These are phyloP conservation scores for Pseudococcus jackbeardsleyi DNA, from an alignment of 2,888 invertebrate genomes.

Conservation along the genomic window DNA sequence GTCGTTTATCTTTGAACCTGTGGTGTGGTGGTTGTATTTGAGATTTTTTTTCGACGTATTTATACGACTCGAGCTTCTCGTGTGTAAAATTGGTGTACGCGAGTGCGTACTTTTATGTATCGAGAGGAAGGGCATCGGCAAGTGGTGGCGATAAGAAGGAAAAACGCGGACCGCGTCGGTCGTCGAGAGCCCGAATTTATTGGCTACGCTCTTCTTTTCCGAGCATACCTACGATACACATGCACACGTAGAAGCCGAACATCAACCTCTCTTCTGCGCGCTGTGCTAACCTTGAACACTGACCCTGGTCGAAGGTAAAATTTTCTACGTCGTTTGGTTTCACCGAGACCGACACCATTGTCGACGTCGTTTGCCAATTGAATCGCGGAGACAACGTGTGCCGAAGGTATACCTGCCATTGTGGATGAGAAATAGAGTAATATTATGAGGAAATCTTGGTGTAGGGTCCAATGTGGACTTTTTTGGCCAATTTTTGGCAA, in stretches of 20 bases:
- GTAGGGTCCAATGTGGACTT: background rate
- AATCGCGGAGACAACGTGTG: background rate
- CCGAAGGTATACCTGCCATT: background rate
- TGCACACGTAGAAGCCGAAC: background rate
- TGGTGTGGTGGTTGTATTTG: background rate
- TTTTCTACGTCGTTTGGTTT: constrained; percentile 35
- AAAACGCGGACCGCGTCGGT: background rate
- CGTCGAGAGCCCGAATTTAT: constrained; percentile 27
- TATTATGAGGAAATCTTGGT: background rate
- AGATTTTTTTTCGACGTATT: background rate
- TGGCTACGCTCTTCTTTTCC: constrained; percentile 27
- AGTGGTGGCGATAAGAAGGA: background rate
- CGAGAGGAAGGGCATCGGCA: background rate
- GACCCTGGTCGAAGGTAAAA: constrained; percentile 51
- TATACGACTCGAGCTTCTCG: background rate
- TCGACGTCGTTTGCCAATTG: background rate
- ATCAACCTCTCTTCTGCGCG: constrained; percentile 28
- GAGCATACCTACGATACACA: background rate
- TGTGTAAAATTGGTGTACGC: background rate
- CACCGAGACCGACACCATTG: background rate
- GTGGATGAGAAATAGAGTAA: too few species aligned
- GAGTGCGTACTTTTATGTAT: background rate
- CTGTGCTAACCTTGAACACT: constrained; percentile 30
- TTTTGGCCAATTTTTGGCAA: background rate
- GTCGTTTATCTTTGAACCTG: constrained; percentile 39